Conservation (phyloP, 2,113 vertebrate species). For the Heterochromis multidens region DNA sequence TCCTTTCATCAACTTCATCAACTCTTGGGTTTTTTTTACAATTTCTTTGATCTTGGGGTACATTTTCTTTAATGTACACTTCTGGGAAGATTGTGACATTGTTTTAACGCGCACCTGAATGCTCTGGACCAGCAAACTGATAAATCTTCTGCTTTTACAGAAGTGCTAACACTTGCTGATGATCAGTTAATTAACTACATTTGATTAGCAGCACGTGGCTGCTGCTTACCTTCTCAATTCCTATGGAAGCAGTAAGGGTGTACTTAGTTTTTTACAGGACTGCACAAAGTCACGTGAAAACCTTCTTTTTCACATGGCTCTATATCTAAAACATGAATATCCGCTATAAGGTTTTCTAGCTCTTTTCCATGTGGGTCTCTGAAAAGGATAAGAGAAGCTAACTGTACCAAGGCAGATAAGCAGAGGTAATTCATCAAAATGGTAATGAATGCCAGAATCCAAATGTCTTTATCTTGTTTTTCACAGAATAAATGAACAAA, state of each 20-base stretch:
- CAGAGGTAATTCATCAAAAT: conserved; percentile 30
- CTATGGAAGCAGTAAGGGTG: not conserved
- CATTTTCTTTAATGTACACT: too few relatives aligned
- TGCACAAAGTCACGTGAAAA: too few relatives aligned
- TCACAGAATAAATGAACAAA: not conserved
- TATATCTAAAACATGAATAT: not conserved
- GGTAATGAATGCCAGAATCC: conserved; percentile 23
- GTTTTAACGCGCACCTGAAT: too few relatives aligned
- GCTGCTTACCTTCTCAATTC: not conserved
- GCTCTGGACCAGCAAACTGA: too few relatives aligned
- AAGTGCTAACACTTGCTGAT: too few relatives aligned
- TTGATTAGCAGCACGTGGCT: not conserved
- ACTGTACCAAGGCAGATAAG: not conserved
- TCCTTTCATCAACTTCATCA: not conserved
- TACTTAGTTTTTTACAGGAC: not conserved
- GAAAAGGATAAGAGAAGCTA: not conserved
- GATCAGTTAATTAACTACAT: too few relatives aligned
- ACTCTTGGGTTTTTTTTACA: too few relatives aligned
- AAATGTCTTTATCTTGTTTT: conserved; percentile 29
- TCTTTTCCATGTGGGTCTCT: not conserved
- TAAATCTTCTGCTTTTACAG: too few relatives aligned
- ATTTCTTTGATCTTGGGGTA: too few relatives aligned
- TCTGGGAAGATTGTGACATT: too few relatives aligned
- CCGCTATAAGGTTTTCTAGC: not conserved
- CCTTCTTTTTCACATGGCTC: not conserved